A percentile compares a stretch with the other conserved stretches of the same genome.
These are phyloP conservation scores for Tamandua tetradactyla DNA, from an alignment of 2,797 vertebrate genomes.

Conservation along the genomic window DNA sequence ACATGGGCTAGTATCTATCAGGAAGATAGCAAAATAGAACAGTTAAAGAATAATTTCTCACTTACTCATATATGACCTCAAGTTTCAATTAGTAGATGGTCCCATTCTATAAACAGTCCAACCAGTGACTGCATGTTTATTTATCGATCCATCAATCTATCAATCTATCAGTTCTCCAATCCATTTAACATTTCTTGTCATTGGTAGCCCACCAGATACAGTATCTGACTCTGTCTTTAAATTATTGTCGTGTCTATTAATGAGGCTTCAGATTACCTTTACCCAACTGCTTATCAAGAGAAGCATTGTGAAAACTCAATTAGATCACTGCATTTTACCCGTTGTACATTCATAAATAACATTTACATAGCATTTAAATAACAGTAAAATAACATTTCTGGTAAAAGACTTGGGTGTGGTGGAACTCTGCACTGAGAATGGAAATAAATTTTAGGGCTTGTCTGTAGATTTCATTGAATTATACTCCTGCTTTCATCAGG, in stretches of 20 bases:
- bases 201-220: neutral
- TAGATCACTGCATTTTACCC: slow-evolving; percentile 3
- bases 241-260: neutral
- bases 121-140: neutral
- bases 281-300: neutral
- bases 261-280: neutral
- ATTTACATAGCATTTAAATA: too few species aligned
- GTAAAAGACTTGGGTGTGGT: neutral
- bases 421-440: neutral
- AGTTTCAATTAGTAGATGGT: neutral
- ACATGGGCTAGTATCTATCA: neutral
- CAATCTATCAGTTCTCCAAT: neutral
- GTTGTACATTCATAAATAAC: too few species aligned
- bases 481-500: neutral
- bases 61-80: neutral
- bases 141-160: neutral
- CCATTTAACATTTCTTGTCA: neutral
- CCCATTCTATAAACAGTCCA: neutral
- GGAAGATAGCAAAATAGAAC: neutral
- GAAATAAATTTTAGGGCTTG: slow-evolving; percentile 22
- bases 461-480: slow-evolving; percentile 23
- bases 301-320: neutral
- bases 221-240: neutral
- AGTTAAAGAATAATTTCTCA: neutral
- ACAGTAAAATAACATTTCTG: neutral